Evolutionary conservation across 2,113 vertebrate genomes (phyloP).

Genomic region (Cranoglanis bouderius): DNA sequence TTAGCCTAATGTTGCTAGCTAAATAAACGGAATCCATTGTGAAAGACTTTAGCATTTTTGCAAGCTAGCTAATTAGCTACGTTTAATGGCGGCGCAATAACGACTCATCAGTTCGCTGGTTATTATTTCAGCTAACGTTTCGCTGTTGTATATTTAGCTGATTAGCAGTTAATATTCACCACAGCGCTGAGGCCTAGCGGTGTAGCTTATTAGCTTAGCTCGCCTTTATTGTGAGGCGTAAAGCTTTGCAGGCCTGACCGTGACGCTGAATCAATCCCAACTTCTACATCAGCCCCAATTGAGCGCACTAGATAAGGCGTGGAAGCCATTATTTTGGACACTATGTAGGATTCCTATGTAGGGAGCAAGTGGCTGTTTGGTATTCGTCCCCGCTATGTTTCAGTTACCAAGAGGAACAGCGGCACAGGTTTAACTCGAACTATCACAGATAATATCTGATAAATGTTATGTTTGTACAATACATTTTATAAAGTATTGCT

Average conservation of each 20-base stretch:
- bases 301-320: neutral
- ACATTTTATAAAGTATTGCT: neutral
- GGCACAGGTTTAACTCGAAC: neutral
- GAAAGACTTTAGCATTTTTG: neutral
- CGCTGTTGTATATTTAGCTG: too few species aligned
- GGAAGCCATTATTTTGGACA: neutral
- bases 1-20: neutral
- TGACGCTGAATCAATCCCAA: neutral
- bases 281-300: neutral
- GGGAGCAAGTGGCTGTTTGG: neutral
- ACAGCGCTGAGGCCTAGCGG: neutral
- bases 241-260: neutral
- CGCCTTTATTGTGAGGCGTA: neutral
- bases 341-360: neutral
- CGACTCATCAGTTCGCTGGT: neutral
- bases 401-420: neutral
- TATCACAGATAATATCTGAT: neutral
- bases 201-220: neutral
- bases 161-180: neutral
- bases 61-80: neutral
- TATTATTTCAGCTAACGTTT: neutral
- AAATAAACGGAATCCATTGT: neutral
- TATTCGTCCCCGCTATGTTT: too few species aligned
- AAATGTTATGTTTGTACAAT: neutral
- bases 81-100: neutral